Base-by-base conservation (phyloP, 2,888 invertebrate genomes). In the Trypoxylon attenuatum region DNA sequence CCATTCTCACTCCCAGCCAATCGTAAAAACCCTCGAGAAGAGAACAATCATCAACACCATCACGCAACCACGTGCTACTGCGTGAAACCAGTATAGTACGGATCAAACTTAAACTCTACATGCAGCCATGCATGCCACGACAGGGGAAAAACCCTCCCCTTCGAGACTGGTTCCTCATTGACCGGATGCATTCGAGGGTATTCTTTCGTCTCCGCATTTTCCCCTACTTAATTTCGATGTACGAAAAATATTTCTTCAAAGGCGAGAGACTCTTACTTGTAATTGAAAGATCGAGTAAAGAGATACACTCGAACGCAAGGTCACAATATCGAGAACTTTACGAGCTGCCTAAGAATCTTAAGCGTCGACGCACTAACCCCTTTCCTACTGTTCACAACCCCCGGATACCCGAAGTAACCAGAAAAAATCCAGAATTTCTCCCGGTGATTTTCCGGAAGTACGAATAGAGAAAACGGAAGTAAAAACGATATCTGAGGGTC, bases 91-190 rank as follows among this genome's bases (percentile, higher is more conserved):
- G 45, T 56, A 55, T 53, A 54, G 16, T 25, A 43, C 50, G 51
- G 59, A 47, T 51, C 53, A 51, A 51, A 67, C 49, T 51, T 50
- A 69, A 69, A 77, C 69, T 79, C 71, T 76, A 79, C 84, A 82
- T 85, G 84, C 85, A 83, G 71, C 72, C 81, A 80, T 78, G 80
- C 84, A 84, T 83, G 82, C 81, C 71, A 78, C 72, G 68, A 76
- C 10, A 33, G 69, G 69, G 42, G n/a, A n/a, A n/a, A n/a, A 38
- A 43, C 54, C 54, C 54, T 52, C 57, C 43, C n/a, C 41, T 55
- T 50, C 22, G 22, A 39, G 51, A 59, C 42, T 42, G 45, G 41
- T 49, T 33, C n/a, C n/a, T n/a, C 49, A 49, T 50, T 46, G 55
- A 41, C 38, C 39, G 33, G 23, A 63, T 10, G 13, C 6, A 33